Evolutionary conservation across 2,113 vertebrate genomes (phyloP), one percentile per base, ranked within the genome.

Genomic region (Lampris megalopsis): DNA sequence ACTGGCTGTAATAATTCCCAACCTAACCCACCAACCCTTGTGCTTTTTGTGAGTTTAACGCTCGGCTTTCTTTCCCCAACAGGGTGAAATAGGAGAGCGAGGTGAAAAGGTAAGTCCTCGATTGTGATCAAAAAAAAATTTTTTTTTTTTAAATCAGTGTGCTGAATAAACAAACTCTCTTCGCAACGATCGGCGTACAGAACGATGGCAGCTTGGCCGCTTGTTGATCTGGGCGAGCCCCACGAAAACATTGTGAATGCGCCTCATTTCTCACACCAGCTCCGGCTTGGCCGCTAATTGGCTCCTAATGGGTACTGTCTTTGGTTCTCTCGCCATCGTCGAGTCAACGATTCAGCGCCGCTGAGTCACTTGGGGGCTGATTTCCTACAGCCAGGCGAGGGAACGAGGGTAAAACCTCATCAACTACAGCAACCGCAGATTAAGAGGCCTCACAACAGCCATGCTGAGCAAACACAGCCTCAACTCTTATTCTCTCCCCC

Each of bases 11-110:
- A 63, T 77, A 83, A 71, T 77, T 62, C 52, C 41, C 47, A 50
- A 24, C 57, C 43, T 40, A 47, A 59, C 58, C 49, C 48, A 49
- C 57, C 56, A 45, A 24, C 64, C 63, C 53, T 67, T 41, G 50
- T 62, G 71, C 24, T 37, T 50, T 82, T 65, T 79, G 63, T 74
- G 36, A 71, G 43, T 87, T 78, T 87, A 87, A 73, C 45, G 35
- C 75, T 80, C 75, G 80, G 86, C 73, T 93, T 92, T 93, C 85
- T 94, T 93, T 94, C 78, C 24, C 79, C 79, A 80, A 91, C 90
- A 99, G 98, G 98, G 97, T 86, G 97, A 97, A 87, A 95, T 94
- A 88, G 98, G 98, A 94, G 96, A 97, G 68, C 94, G 38, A 86
- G 98, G 98, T 92, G 95, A 97, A 93, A 99, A 98, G 97, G 98